Percentiles rank a stretch among this genome's conserved stretches.
Evolutionary conservation across 2,113 vertebrate species (phyloP).

Genomic region (Pelmatolapia mariae): DNA sequence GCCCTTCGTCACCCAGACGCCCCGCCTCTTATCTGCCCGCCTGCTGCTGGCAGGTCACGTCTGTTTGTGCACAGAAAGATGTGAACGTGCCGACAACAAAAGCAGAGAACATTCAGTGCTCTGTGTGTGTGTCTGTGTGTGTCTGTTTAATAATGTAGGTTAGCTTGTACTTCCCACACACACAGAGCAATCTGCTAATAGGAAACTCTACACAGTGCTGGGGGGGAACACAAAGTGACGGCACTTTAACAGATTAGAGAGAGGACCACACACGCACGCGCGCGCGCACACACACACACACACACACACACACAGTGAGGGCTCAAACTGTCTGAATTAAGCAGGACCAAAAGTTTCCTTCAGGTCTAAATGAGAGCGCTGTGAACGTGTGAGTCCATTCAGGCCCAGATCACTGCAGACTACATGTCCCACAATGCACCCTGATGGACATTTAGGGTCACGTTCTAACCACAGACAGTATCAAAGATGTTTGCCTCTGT

Average conservation of each 20-base stretch:
- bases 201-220: neutral
- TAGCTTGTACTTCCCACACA: neutral
- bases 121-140: neutral
- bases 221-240: neutral
- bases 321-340: neutral
- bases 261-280: neutral
- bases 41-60: neutral
- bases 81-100: neutral
- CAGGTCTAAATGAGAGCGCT: neutral
- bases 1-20: neutral
- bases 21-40: neutral
- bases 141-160: neutral
- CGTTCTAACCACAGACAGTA: neutral
- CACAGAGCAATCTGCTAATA: neutral
- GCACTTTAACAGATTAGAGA: constrained; percentile 13
- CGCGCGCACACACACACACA: fast-evolving
- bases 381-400: neutral
- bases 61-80: neutral
- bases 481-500: neutral
- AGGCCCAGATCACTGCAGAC: neutral
- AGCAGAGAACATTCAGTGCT: neutral
- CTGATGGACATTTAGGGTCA: neutral
- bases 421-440: neutral
- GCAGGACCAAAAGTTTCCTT: neutral
- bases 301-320: neutral